These are phyloP conservation scores for Lasioglossum villosulum DNA, from an alignment of 2,888 invertebrate genomes.

Conservation along the genomic window DNA sequence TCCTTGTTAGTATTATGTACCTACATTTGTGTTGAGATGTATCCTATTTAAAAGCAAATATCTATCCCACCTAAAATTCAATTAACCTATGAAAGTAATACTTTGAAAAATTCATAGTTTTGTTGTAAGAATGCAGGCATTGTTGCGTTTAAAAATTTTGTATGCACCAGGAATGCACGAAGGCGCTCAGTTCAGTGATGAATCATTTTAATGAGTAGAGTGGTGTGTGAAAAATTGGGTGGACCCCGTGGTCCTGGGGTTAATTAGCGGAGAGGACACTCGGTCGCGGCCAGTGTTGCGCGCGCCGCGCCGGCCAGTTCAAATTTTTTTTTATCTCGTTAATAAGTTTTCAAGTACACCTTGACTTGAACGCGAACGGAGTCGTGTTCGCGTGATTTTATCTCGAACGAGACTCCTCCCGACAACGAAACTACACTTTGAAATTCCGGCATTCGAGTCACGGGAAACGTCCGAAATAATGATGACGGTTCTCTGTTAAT, in stretches of 20 bases:
- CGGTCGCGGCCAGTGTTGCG: conserved; percentile 5
- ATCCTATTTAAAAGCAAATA: neutral
- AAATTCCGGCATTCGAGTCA: neutral
- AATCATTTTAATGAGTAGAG: neutral
- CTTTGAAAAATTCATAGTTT: too few relatives aligned
- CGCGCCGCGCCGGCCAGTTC: conserved; percentile 50
- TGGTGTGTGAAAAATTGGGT: neutral
- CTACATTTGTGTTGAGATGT: too few relatives aligned
- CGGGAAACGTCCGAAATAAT: neutral
- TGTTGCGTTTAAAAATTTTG: too few relatives aligned
- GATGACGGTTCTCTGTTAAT: conserved; percentile 4
- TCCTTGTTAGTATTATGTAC: too few relatives aligned
- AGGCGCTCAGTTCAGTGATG: neutral
- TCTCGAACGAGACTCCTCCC: neutral
- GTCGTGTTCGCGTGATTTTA: conserved; percentile 26
- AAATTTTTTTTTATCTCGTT: conserved; percentile 51
- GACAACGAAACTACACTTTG: neutral
- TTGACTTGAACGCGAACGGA: neutral
- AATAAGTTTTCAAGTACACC: conserved; percentile 54
- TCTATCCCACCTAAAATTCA: neutral
- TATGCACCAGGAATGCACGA: too few relatives aligned
- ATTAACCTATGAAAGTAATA: neutral
- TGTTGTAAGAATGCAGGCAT: too few relatives aligned
- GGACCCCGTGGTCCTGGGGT: neutral
- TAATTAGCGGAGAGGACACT: conserved; percentile 39